Percentiles rank a stretch among this genome's conserved stretches.
Conservation (phyloP, 1,140 invertebrate species). For the Riptortus pedestris region DNA sequence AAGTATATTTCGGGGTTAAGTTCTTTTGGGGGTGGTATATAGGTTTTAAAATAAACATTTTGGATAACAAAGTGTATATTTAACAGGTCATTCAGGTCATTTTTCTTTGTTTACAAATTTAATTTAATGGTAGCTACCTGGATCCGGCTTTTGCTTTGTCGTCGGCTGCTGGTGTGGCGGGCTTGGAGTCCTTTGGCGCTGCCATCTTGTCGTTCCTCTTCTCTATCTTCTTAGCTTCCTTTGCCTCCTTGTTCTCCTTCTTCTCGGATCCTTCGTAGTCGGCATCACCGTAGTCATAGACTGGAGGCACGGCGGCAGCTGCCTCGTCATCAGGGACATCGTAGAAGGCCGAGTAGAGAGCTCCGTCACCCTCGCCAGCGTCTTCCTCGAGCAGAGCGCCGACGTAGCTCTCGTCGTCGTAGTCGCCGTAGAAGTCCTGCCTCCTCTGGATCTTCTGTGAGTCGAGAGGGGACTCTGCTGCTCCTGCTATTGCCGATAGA, state of each 20-base stretch:
- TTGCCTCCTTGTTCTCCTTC: background rate
- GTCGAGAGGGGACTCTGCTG: too few relatives aligned
- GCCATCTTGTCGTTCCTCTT: background rate
- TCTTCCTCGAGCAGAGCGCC: background rate
- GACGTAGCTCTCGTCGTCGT: background rate
- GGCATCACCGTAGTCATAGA: background rate
- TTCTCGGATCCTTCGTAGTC: background rate
- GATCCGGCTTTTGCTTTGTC: background rate
- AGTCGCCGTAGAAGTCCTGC: background rate
- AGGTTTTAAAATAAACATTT: too few relatives aligned
- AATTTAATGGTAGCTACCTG: background rate
- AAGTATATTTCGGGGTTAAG: too few relatives aligned
- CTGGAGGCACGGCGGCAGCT: too few relatives aligned
- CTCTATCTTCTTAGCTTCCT: too few relatives aligned
- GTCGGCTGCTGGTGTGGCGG: background rate
- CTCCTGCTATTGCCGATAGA: too few relatives aligned
- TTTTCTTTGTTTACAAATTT: too few relatives aligned
- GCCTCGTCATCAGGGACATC: background rate
- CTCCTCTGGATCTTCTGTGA: background rate
- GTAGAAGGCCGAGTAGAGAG: background rate
- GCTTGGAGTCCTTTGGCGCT: background rate
- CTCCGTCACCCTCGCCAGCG: background rate
- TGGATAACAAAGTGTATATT: too few relatives aligned
- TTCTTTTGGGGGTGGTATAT: too few relatives aligned
- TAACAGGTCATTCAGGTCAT: too few relatives aligned